These are phyloP conservation scores for Ptiloglossa arizonensis DNA, from an alignment of 1,140 invertebrate genomes.

Conservation along the genomic window DNA sequence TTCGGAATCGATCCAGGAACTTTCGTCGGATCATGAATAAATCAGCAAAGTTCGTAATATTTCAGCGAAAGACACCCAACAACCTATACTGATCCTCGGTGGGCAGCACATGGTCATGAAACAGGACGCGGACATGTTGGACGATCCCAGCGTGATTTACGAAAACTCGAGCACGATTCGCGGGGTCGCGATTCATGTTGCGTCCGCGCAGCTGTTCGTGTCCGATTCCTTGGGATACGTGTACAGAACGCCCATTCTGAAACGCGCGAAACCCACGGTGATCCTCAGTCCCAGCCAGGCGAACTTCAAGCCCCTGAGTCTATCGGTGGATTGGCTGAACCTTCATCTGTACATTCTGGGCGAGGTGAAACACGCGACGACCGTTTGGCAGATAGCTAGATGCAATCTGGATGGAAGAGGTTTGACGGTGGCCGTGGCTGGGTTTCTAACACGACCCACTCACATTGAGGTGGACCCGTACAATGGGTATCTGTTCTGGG, in stretches of 20 bases:
- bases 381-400: constrained; percentile 87
- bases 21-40: not conserved
- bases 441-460: constrained; percentile 85
- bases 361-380: constrained; percentile 83
- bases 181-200: constrained; percentile 89
- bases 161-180: constrained; percentile 74
- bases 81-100: constrained; percentile 88
- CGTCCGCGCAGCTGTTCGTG: constrained; percentile 87
- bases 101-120: constrained; percentile 86
- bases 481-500: constrained; percentile 95
- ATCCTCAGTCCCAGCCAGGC: constrained; percentile 84
- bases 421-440: constrained; percentile 86
- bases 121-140: constrained; percentile 86
- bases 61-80: constrained; percentile 83
- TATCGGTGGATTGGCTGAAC: constrained; percentile 95
- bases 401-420: constrained; percentile 88
- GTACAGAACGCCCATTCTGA: constrained; percentile 81
- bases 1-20: no score
- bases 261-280: constrained; percentile 76
- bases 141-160: constrained; percentile 84
- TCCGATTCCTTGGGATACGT: constrained; percentile 87
- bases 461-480: constrained; percentile 95
- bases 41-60: not conserved
- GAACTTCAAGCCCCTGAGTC: constrained; percentile 84
- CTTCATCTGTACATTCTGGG: constrained; percentile 90